These are phyloP conservation scores for Clamator glandarius DNA, from an alignment of 2,797 vertebrate genomes.

Conservation along the genomic window DNA sequence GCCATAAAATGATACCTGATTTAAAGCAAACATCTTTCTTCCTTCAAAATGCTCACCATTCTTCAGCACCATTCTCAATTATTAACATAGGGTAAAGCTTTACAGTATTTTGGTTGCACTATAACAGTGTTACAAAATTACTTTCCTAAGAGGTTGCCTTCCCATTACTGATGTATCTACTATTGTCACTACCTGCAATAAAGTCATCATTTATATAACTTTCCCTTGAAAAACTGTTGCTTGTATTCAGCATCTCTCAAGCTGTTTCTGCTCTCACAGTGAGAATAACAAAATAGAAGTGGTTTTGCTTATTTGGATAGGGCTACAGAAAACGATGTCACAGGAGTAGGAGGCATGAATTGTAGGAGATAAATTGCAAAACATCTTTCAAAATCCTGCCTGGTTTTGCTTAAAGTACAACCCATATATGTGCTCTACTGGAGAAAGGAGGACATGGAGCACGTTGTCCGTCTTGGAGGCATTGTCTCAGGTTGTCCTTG, in stretches of 20 bases:
- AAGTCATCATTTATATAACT: not conserved
- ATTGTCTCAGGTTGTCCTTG: not conserved
- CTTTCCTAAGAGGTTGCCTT: not conserved
- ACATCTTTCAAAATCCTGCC: not conserved
- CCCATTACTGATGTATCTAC: not conserved
- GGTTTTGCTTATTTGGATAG: not conserved
- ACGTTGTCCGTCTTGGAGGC: too few relatives aligned
- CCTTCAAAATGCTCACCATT: not conserved
- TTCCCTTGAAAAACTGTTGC: not conserved
- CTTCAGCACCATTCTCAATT: not conserved
- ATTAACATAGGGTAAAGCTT: not conserved
- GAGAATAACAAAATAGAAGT: not conserved
- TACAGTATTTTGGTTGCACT: not conserved
- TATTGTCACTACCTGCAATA: not conserved
- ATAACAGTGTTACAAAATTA: not conserved
- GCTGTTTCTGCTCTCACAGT: not conserved
- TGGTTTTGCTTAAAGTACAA: not conserved
- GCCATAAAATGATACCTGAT: not conserved
- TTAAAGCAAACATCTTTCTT: not conserved
- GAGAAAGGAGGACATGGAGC: not conserved
- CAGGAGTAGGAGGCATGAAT: not conserved
- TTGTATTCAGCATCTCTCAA: not conserved
- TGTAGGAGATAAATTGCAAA: not conserved
- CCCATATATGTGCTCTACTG: accelerated
- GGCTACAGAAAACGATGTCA: not conserved